These are phyloP conservation scores for Cyanoliseus patagonus DNA, from an alignment of 2,113 vertebrate genomes.

Conservation along the genomic window DNA sequence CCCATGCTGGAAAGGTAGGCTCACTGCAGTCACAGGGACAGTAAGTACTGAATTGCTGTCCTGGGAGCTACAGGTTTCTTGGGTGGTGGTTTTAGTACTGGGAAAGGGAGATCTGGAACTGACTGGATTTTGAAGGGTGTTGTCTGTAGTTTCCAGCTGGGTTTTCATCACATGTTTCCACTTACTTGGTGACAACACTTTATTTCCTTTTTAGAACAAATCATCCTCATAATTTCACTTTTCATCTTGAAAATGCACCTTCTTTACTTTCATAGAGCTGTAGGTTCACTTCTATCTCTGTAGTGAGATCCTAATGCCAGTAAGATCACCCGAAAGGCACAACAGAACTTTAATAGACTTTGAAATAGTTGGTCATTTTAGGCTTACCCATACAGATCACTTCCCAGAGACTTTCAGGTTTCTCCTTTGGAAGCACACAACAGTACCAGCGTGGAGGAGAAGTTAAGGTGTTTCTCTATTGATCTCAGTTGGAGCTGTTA, in stretches of 20 bases:
- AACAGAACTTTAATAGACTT: neutral
- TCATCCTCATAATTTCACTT: neutral
- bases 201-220: neutral
- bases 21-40: neutral
- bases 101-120: neutral
- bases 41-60: neutral
- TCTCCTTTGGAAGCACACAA: neutral
- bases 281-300: neutral
- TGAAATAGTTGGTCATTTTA: neutral
- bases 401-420: neutral
- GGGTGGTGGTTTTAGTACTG: neutral
- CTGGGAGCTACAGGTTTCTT: neutral
- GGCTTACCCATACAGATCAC: neutral
- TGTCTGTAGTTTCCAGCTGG: neutral
- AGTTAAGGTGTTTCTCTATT: neutral
- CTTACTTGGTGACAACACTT: neutral
- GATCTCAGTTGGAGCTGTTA: neutral
- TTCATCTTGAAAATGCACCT: neutral
- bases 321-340: neutral
- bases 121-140: neutral
- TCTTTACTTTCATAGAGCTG: neutral
- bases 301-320: neutral
- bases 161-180: neutral
- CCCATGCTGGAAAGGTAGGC: neutral
- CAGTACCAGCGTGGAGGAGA: fast-evolving